Percentiles rank a stretch among this genome's conserved stretches.
Conservation (phyloP, 2,888 invertebrate genomes). For the Galerucella calmariensis region DNA sequence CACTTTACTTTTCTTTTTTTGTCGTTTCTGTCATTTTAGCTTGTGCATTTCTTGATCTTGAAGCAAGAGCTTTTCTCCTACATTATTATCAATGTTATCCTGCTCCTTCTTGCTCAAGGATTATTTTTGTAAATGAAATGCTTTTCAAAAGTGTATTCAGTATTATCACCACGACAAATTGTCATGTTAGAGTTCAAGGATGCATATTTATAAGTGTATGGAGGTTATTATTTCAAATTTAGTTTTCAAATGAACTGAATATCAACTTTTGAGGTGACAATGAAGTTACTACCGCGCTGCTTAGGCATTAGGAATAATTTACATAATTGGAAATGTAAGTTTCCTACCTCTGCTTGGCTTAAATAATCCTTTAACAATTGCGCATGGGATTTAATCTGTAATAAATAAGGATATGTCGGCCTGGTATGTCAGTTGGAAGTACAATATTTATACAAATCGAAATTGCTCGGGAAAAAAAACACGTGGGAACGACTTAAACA, state of each 20-base stretch:
- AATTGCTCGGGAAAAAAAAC: conserved; percentile 22
- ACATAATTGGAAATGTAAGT: conserved; percentile 38
- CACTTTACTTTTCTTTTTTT: too few relatives aligned
- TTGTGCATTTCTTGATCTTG: too few relatives aligned
- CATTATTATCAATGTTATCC: too few relatives aligned
- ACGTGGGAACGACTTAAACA: conserved; percentile 27
- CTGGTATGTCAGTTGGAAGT: conserved; percentile 39
- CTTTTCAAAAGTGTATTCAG: too few relatives aligned
- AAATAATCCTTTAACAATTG: conserved; percentile 44
- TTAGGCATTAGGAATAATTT: conserved; percentile 32
- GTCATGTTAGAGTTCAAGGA: not conserved
- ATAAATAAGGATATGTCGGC: conserved; percentile 44
- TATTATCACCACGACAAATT: too few relatives aligned
- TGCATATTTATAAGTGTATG: not conserved
- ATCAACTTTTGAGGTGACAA: conserved; percentile 12
- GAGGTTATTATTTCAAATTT: not conserved
- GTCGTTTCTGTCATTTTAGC: too few relatives aligned
- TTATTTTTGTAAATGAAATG: too few relatives aligned
- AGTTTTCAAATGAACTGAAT: conserved; percentile 8
- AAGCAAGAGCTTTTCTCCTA: too few relatives aligned
- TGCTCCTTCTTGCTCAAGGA: too few relatives aligned
- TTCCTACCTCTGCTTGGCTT: conserved; percentile 31
- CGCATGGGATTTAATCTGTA: conserved; percentile 41
- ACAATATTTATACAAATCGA: conserved; percentile 35
- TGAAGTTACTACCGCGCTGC: not conserved